Evolutionary conservation across 2,113 vertebrate genomes (phyloP).

Genomic region (Xyliphius kryptos): DNA sequence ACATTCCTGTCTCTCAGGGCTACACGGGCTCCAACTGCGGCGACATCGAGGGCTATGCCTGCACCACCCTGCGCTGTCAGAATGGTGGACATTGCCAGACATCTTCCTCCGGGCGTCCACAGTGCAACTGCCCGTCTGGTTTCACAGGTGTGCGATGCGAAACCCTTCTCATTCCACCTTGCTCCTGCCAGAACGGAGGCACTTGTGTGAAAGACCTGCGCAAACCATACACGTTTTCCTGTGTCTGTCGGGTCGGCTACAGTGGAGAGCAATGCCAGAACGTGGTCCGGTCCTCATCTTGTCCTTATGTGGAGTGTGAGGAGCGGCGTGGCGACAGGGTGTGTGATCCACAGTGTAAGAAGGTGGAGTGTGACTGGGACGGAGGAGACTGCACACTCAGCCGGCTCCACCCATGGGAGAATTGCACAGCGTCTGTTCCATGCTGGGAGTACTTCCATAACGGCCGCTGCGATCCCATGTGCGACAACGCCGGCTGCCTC

Average conservation of each 20-base stretch:
- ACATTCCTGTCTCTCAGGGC: slow-evolving; percentile 66
- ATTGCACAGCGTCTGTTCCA: slow-evolving; percentile 66
- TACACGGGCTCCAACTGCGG: slow-evolving; percentile 78
- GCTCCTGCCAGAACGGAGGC: slow-evolving; percentile 79
- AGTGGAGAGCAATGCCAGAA: slow-evolving; percentile 71
- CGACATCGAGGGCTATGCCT: slow-evolving; percentile 65
- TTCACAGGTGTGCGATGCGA: slow-evolving; percentile 71
- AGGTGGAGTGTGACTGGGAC: slow-evolving; percentile 82
- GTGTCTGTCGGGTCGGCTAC: slow-evolving; percentile 66
- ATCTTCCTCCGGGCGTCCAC: slow-evolving; percentile 55
- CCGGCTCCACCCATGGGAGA: slow-evolving; percentile 74
- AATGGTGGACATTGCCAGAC: slow-evolving; percentile 74
- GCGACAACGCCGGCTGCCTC: slow-evolving; percentile 81
- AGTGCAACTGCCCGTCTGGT: slow-evolving; percentile 72
- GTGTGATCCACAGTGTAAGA: slow-evolving; percentile 83
- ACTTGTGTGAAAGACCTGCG: slow-evolving; percentile 65
- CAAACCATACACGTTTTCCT: slow-evolving; percentile 64
- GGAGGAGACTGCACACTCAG: slow-evolving; percentile 86
- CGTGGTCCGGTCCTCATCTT: slow-evolving; percentile 31
- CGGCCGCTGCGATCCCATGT: slow-evolving; percentile 75
- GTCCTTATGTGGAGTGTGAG: slow-evolving; percentile 66
- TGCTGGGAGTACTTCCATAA: slow-evolving; percentile 86
- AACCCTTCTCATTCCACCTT: slow-evolving; percentile 45
- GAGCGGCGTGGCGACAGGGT: slow-evolving; percentile 65
- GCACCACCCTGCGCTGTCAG: slow-evolving; percentile 72